Base-by-base conservation (phyloP, 2,113 vertebrate genomes). In the Astatoreochromis straeleni region DNA sequence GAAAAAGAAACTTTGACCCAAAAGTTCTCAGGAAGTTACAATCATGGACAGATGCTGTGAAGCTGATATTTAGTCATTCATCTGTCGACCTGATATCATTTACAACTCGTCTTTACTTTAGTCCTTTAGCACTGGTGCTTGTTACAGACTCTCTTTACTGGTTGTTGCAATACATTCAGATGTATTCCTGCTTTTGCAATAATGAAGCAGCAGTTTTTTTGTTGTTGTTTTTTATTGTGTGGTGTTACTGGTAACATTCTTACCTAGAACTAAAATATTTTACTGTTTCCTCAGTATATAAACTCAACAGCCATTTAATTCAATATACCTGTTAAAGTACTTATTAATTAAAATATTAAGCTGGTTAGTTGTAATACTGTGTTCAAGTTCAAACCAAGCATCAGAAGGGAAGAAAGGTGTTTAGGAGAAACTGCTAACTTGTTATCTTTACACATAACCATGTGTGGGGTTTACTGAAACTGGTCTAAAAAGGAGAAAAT, bases 101-200 rank as follows among this genome's bases (percentile, higher is more conserved):
- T 60, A 0, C 0, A 60, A 60, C 57, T 60, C 1, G 1, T 31
- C 57, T 60, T 60, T 60, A 19, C 29, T 60, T 60, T 10, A 33
- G 57, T 0, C 9, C 29, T 33, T 33, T 60, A 60, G 5, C 5
- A 60, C 9, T 33, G 29, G 29, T 33, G 58, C 58, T 60, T 60
- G 29, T 11, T 60, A 60, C 16, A 63, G 58, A 63, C 58, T 19
- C 1, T 58, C 9, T 63, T 33, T 33, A 33, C 29, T 33, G 9
- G 29, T 11, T 63, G 29, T 63, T 63, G 58, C 58, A 63, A 63
- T 33, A 63, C 29, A 63, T 63, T 4, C 6, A 33, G 16, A 63
- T 63, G 58, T 19, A 19, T 33, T 63, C 58, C 58, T 63, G 58
- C 29, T 63, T 63, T 63, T 63, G 29, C 58, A 63, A 63, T 63